Evolutionary conservation across 2,888 invertebrate species (phyloP), one percentile per base, ranked within the genome.

Genomic region (Sialis fuliginosa): DNA sequence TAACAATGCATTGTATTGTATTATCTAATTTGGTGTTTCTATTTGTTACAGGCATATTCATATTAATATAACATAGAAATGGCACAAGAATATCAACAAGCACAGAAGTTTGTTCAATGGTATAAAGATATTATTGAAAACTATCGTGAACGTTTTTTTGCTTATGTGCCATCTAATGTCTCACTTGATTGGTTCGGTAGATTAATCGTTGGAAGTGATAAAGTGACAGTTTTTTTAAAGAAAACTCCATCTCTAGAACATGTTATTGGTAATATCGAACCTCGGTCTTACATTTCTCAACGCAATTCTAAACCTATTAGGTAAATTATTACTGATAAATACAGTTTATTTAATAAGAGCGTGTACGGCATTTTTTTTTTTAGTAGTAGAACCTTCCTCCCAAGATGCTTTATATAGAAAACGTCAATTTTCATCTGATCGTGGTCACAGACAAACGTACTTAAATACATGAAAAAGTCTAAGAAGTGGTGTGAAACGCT

Each of bases 141-240:
- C 48, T 58, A 62, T 39, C 54, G 53, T 32, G 56, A 61, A 34
- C 53, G 54, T 2, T 52, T 61, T 6, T 52, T 54, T 35, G 63
- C 57, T 53, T 61, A 63, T 51, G 51, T 65, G 42, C 58, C 63
- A 1, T 61, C 62, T 32, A 58, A 59, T 39, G 59, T 72, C 2
- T 59, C 67, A 1, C 60, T 79, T 2, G 75, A 79, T 58, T 79
- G 78, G 77, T 79, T 79, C 58, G 79, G 79, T 0, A 65, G 71
- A 46, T 75, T 72, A 8, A 65, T 79, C 6, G 74, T 66, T 56
- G 73, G 74, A 0, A 70, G 69, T 51, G 70, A 69, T 56, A 74
- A 74, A 55, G 74, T 79, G 0, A 59, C 67, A 2, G 60, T 66
- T 5, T 79, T 77, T 52, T 54, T 79, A 4, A 72, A 72, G 54